Evolutionary conservation across 2,888 invertebrate genomes (phyloP), one percentile per base, ranked within the genome.

Genomic region (Melangyna quadrimaculata): DNA sequence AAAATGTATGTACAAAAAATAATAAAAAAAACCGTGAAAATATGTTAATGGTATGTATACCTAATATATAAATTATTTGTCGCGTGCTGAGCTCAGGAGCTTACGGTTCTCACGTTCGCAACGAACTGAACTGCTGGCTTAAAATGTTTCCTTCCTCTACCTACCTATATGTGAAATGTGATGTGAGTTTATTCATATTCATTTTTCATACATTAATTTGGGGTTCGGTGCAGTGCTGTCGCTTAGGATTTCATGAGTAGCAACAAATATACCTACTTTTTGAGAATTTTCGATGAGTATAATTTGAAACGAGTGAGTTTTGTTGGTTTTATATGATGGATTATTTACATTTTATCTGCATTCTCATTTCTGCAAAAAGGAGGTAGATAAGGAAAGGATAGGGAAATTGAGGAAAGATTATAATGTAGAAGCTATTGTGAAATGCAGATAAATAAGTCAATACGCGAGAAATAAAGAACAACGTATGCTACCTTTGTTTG

Each of bases 41-140:
- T 77, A 77, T 77, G 72, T 59, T 59, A 59, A 59, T 59, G 59
- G 59, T 59, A 37, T 59, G 37, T 71, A 37, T 43, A 57, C 55
- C 40, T 32, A 43, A 57, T 57, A 29, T 70, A 65, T 63, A 45
- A 74, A 24, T 57, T 51, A 35, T 73, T 19, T 29, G 29, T 29
- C 43, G 63, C 45, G 63, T 45, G 43, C 63, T 65, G 63, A 65
- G 69, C 73, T 32, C 90, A 91, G 91, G 91, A 90, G 91, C 90
- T 89, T 90, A 90, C 91, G 89, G 90, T 90, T 90, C 91, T 91
- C 91, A 91, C 91, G 91, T 91, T 91, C 91, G 89, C 89, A 89
- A 88, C 89, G 90, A 91, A 91, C 90, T 91, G 89, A 91, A 59
- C 22, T 59, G 43, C 17, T 43, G 48, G 51, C 90, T 88, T 70